Evolutionary conservation across 1,140 invertebrate genomes (phyloP), one percentile per base, ranked within the genome.

Genomic region (Drosophila fuyamai): DNA sequence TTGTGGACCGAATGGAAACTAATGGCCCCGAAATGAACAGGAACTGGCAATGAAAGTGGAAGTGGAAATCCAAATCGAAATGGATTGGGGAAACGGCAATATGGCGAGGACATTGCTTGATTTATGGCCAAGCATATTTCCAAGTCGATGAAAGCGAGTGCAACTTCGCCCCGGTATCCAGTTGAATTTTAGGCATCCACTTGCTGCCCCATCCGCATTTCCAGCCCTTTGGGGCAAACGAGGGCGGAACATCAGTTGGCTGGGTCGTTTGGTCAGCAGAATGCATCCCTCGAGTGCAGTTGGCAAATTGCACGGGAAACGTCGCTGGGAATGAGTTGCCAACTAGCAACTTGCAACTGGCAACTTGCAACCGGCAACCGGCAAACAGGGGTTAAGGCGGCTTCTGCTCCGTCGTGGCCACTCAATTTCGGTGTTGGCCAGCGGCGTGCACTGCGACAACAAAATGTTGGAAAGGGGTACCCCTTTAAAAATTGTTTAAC

Each of bases 231-330:
- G 32, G 23, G 10, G 27, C 47, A 50, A 14, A 32, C 9, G 23
- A 29, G 12, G 27, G 43, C 13, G 23, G 51, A 41, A 23, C 63
- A 57, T 16, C 65, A 56, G 48, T 46, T 48, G 46, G 23, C 18
- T 9, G 44, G 68, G 76, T 56, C 36, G 71, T 54, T 51, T 18
- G 65, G 65, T 79, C 70, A 68, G 65, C 61, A 47, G 73, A 66
- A 57, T 75, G 81, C 72, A 72, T 85, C 79, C 82, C 82, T 58
- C 48, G 82, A 56, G 82, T 71, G 82, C 62, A 85, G 81, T 85
- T 86, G 47, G 71, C 23, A 75, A 79, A 72, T 66, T 84, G 62
- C 58, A 46, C 47, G 63, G 46, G 46, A 61, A 76, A 55, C 72
- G 29, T 43, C 44, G 29, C 59, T 48, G 56, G 46, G 48, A 32